Evolutionary conservation across 2,113 vertebrate genomes (phyloP).

Genomic region (Brachirus orientalis): DNA sequence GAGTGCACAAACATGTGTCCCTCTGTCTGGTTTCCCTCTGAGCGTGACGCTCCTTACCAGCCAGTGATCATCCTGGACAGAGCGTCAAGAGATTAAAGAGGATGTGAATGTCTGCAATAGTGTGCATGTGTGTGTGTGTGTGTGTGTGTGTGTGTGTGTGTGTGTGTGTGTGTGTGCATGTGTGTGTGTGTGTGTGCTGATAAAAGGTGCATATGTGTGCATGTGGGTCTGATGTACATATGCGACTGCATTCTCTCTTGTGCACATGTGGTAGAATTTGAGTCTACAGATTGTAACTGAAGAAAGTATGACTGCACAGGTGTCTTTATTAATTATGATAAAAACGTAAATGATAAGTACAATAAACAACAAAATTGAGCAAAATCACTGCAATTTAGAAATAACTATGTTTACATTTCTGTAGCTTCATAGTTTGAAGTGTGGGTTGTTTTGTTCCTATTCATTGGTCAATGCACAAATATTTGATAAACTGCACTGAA

Average conservation of each 20-base stretch:
- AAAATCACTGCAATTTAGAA: background rate
- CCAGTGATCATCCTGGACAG: conserved; percentile 65
- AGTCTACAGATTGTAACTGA: background rate
- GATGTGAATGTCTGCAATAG: conserved; percentile 43
- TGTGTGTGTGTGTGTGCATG: conserved; percentile 1
- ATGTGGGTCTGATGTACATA: conserved; percentile 4
- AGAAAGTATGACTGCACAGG: background rate
- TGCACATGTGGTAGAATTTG: background rate
- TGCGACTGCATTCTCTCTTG: background rate
- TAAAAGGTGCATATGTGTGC: conserved; percentile 5
- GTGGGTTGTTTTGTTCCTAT: background rate
- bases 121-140: no score
- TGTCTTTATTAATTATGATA: conserved; percentile 16
- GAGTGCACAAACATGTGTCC: conserved; percentile 88
- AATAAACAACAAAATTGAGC: background rate
- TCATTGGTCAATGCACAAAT: background rate
- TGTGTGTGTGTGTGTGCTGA: background rate
- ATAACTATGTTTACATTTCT: background rate
- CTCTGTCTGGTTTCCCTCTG: conserved; percentile 86
- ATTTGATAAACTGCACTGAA: background rate
- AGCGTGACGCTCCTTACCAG: conserved; percentile 76
- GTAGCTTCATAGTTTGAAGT: background rate
- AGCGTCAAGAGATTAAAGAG: conserved; percentile 56
- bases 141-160: conserved; percentile 6
- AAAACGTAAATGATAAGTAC: conserved; percentile 19